Base-by-base conservation (phyloP, 2,888 invertebrate species). In the Sphaerophoria rueppellii region DNA sequence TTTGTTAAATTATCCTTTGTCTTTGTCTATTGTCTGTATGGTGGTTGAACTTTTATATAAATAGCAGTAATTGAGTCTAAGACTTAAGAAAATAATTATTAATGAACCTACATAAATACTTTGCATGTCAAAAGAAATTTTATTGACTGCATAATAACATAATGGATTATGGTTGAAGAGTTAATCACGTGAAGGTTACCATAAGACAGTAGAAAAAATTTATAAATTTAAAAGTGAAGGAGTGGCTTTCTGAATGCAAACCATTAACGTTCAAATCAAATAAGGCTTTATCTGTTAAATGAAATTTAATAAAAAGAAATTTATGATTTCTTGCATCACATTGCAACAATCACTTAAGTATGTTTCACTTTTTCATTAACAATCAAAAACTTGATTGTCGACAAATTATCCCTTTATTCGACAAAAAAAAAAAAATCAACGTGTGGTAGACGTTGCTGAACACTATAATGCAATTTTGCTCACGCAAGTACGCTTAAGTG, bases 101-200 rank as follows among this genome's bases (percentile, higher is more conserved):
- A 40, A 58, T 58, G 16, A 40, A 57, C 35, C 37, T 58, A 24
- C 12, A 5, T 35, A 57, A 5, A 24, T 55, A 40, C 40, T 58
- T 40, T 24, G 58, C 35, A 60, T 24, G 40, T 60, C 40, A 43
- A 60, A 60, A 60, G 40, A 60, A 60, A 60, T 60, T 40, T 6
- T 24, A 24, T 40, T 40, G 40, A 24, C 37, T 40, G 5, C 16
- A 0, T 9, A 40, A 7, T 37, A 60, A 40, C 3, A 24, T 60
- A 24, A 40, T 40, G 6, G 6, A 24, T 60, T 40, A 58, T 24
- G 6, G 6, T 16, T 58, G 4, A 37, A 37, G 24, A 6, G 12
- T 43, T 16, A 40, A 40, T 43, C 6, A 40, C 12, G 9, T 24
- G 60, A 43, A 60, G 60, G 16, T 40, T 4, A 60, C 40, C 12